These are phyloP conservation scores for Ommatoiulus sabulosus DNA, from an alignment of 2,888 invertebrate species.

Conservation along the genomic window DNA sequence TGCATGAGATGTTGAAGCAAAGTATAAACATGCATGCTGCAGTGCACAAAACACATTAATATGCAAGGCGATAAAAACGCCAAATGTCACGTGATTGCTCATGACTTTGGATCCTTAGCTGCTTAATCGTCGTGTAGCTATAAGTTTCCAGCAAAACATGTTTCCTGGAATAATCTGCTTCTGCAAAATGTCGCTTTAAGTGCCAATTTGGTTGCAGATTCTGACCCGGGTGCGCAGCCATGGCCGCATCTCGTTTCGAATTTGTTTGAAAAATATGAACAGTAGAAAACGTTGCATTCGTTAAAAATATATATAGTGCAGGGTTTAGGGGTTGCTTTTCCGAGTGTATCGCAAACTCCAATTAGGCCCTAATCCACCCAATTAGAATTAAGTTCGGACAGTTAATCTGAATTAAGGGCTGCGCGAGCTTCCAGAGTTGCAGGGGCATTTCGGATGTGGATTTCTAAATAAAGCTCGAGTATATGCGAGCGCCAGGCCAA, in stretches of 20 bases:
- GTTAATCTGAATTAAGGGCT: slow-evolving; percentile 26
- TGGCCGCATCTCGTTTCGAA: not conserved
- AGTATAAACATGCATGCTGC: too few relatives aligned
- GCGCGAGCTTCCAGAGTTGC: slow-evolving; percentile 4
- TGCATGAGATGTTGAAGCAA: too few relatives aligned
- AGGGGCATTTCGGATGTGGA: not conserved
- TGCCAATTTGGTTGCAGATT: not conserved
- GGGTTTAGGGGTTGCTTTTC: not conserved
- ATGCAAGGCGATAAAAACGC: too few relatives aligned
- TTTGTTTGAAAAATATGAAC: not conserved
- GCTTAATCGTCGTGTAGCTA: too few relatives aligned
- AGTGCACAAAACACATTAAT: too few relatives aligned
- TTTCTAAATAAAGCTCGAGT: slow-evolving; percentile 11
- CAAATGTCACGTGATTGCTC: too few relatives aligned
- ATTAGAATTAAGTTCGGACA: slow-evolving; percentile 34
- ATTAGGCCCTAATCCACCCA: slow-evolving; percentile 34
- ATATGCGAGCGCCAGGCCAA: not conserved
- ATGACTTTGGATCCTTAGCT: too few relatives aligned
- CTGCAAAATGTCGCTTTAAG: not conserved
- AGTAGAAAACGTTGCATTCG: not conserved
- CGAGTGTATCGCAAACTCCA: slow-evolving; percentile 21
- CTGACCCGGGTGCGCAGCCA: not conserved
- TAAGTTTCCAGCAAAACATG: too few relatives aligned
- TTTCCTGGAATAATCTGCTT: not conserved
- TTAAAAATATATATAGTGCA: not conserved